Evolutionary conservation across 2,888 invertebrate genomes (phyloP).

Genomic region (Keiferia lycopersicella): DNA sequence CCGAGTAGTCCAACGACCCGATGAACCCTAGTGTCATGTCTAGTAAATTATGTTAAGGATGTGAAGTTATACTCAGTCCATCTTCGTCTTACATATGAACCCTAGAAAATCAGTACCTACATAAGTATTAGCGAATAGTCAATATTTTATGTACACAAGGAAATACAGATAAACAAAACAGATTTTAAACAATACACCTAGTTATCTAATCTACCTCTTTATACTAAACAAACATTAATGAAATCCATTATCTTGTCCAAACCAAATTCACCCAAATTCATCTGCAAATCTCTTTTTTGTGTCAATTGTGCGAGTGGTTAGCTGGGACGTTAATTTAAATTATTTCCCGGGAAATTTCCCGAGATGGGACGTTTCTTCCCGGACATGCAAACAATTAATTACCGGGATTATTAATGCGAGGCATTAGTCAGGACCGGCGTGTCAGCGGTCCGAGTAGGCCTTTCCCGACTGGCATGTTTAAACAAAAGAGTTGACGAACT

Average conservation of each 20-base stretch:
- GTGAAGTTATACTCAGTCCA: too few species aligned
- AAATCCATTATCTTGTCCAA: conserved; percentile 11
- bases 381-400: conserved; percentile 81
- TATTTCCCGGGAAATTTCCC: conserved; percentile 58
- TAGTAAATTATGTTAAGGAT: too few species aligned
- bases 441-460: conserved; percentile 55
- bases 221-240: conserved; percentile 4
- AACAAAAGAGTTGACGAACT: neutral
- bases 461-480: conserved; percentile 24
- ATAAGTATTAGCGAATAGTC: too few species aligned
- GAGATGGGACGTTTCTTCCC: conserved; percentile 70
- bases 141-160: too few species aligned
- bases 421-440: conserved; percentile 74
- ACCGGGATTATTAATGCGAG: conserved; percentile 77
- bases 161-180: too few species aligned
- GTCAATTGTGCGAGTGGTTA: conserved; percentile 38
- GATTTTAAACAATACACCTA: too few species aligned
- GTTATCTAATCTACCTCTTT: neutral
- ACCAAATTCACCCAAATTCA: conserved; percentile 29
- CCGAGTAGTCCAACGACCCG: too few species aligned
- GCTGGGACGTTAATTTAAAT: conserved; percentile 62
- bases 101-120: too few species aligned
- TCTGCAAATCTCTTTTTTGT: conserved; percentile 32
- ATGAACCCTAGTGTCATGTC: too few species aligned
- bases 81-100: too few species aligned